Percentiles rank a stretch among this genome's conserved stretches.
phyloP scores from a whole-genome alignment of 2,113 vertebrate species.

The Paraplagusia blochii region DNA sequence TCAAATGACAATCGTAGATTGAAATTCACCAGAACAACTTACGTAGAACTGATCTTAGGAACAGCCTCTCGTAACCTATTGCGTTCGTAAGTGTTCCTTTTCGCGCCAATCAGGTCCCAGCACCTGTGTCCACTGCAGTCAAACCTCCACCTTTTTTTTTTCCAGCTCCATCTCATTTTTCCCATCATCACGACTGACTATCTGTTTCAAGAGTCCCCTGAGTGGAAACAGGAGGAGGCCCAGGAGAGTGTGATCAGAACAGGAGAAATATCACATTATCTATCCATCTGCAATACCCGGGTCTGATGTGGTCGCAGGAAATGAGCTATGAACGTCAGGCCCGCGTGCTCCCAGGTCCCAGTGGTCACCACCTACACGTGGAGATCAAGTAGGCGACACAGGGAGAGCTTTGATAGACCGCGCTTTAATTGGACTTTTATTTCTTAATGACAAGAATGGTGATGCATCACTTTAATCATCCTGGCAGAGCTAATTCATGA shows the following conservation, averaged over 20 bases:
- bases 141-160: conserved; percentile 38
- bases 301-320: conserved; percentile 62
- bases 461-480: conserved; percentile 70
- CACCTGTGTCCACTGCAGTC: conserved; percentile 64
- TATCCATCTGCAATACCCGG: conserved; percentile 63
- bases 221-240: conserved; percentile 44
- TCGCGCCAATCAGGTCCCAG: conserved; percentile 53
- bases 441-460: conserved; percentile 65
- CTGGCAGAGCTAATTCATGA: conserved; percentile 61
- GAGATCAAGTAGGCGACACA: conserved; percentile 59
- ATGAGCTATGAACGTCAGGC: conserved; percentile 65
- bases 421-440: conserved; percentile 68
- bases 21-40: too few species aligned
- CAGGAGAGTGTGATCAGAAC: conserved; percentile 27
- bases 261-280: conserved; percentile 64
- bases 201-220: conserved; percentile 49
- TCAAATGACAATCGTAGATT: too few species aligned
- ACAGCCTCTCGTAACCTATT: too few species aligned
- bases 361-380: conserved; percentile 59
- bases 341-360: conserved; percentile 52
- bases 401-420: conserved; percentile 60
- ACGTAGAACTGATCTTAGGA: too few species aligned
- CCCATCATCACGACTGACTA: conserved; percentile 40
- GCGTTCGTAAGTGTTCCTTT: too few species aligned
- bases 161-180: conserved; percentile 47